Base-by-base conservation (phyloP, 2,888 invertebrate species). In the Hypena proboscidalis region DNA sequence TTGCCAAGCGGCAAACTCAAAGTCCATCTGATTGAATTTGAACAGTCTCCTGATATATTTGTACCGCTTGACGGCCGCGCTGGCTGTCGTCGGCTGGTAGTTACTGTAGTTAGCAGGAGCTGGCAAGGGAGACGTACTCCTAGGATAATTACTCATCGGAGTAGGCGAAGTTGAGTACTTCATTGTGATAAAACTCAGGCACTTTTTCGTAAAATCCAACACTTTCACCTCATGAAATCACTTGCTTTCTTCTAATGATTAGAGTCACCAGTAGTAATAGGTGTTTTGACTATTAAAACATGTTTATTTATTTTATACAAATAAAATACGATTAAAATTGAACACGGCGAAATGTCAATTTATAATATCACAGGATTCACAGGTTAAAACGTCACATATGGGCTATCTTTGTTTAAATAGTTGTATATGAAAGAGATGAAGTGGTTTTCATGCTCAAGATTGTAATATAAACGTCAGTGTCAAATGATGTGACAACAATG, bases 1-100 rank as follows among this genome's bases (percentile, higher is more conserved):
- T 92, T 99, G 99, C 99, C 99, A 99, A n/a, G 96, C 92, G 0
- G 99, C 99, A 91, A 98, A 99, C 81, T 99, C 98, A 90, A 99
- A 99, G 88, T 99, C 99, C 99, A 99, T 99, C 90, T 99, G 99
- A 73, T 97, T 94, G 77, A 98, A 98, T 83, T 97, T 96, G 46
- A 97, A 92, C 46, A 98, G 86, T 72, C 97, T 93, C 58, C 96
- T 91, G 35, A 98, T 88, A 84, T 97, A 97, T 90, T 96, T 96
- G 85, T 96, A 96, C 51, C 96, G 93, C 87, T 98, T 98, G 26
- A 96, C 95, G 25, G 97, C 95, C 1, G 97, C 98, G 43, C 96
- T 95, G 36, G 87, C 84, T 69, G 95, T 94, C 62, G 95, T 94
- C 30, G 93, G 92, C 67, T 94, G 94, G 70, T 92, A 92, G 69